Evolutionary conservation across 2,797 vertebrate species (phyloP).

Genomic region (Tarsius wallacei): DNA sequence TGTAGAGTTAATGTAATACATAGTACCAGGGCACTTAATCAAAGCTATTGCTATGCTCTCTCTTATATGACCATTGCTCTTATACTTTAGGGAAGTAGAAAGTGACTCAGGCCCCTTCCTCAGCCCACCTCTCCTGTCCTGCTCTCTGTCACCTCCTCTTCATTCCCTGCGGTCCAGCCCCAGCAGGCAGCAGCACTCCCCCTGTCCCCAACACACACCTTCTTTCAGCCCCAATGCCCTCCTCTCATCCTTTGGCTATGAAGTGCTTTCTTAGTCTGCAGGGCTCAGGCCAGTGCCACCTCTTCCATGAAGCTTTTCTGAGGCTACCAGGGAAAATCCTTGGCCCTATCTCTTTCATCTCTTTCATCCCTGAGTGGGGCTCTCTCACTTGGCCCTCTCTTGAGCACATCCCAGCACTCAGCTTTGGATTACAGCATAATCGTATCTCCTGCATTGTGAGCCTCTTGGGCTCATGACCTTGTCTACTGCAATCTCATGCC

Average conservation of each 20-base stretch:
- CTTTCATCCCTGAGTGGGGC: background rate
- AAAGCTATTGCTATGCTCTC: background rate
- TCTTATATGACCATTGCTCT: background rate
- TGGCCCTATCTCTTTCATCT: background rate
- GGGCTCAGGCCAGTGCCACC: background rate
- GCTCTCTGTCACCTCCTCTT: background rate
- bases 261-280: background rate
- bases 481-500: background rate
- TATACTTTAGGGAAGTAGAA: background rate
- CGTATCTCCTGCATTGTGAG: background rate
- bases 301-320: background rate
- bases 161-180: background rate
- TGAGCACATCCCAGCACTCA: background rate
- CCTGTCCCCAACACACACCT: background rate
- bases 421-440: background rate
- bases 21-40: background rate
- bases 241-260: background rate
- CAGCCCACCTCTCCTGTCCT: background rate
- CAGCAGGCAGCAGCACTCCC: background rate
- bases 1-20: background rate
- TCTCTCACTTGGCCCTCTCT: background rate
- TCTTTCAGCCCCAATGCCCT: background rate
- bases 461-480: background rate
- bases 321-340: background rate
- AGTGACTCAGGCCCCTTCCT: background rate